A percentile compares a stretch with the other conserved stretches of the same genome.
Evolutionary conservation across 2,797 vertebrate species (phyloP).

Genomic region (Diceros bicornis): DNA sequence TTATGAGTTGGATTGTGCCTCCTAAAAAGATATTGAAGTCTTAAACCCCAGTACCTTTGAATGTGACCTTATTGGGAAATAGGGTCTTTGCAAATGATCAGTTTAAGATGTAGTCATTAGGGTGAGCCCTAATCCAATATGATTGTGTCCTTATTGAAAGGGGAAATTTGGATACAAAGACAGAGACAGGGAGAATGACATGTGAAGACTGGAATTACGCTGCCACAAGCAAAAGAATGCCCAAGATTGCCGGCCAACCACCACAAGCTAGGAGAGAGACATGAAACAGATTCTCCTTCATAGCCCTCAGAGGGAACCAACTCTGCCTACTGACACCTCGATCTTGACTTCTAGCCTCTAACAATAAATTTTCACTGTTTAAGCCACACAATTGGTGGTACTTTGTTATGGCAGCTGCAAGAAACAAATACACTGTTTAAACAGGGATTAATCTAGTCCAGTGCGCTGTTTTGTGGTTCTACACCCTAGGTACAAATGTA

Average conservation of each 20-base stretch:
- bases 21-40: neutral
- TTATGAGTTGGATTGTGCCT: neutral
- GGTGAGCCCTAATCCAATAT: neutral
- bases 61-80: neutral
- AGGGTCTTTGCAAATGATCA: neutral
- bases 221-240: neutral
- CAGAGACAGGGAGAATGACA: neutral
- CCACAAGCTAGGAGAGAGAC: neutral
- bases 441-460: neutral
- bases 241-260: neutral
- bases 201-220: neutral
- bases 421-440: neutral
- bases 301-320: neutral
- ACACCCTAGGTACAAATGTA: neutral
- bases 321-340: neutral
- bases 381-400: neutral
- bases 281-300: neutral
- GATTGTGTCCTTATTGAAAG: neutral
- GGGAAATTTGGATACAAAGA: neutral
- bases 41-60: neutral
- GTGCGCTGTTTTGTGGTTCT: neutral
- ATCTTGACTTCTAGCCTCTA: neutral
- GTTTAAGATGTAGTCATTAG: neutral
- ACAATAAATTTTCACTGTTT: neutral
- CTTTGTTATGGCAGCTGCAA: neutral